Percentiles rank a stretch among this genome's conserved stretches.
Evolutionary conservation across 2,888 invertebrate species (phyloP).

Genomic region (Apotomis betuletana): DNA sequence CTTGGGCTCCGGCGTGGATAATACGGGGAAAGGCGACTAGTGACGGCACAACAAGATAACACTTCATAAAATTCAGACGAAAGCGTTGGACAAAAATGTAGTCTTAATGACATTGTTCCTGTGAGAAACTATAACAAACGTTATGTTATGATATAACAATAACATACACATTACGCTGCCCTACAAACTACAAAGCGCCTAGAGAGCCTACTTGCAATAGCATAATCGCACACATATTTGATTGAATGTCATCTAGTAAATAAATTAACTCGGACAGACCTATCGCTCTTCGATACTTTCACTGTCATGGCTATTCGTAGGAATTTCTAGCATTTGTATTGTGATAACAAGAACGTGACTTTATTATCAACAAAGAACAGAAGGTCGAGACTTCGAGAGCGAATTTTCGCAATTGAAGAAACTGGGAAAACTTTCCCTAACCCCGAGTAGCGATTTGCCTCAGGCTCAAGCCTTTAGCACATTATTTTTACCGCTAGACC

Average conservation of each 20-base stretch:
- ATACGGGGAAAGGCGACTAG: constrained; percentile 21
- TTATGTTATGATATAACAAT: not conserved
- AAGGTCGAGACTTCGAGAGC: constrained; percentile 22
- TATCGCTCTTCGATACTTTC: constrained; percentile 20
- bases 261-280: not conserved
- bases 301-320: constrained; percentile 11
- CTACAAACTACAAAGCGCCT: too few species aligned
- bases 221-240: not conserved
- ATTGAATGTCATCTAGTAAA: not conserved
- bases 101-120: constrained; percentile 3
- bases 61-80: constrained; percentile 20
- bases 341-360: constrained; percentile 39
- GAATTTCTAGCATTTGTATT: constrained; percentile 30
- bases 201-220: not conserved
- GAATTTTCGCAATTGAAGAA: constrained; percentile 32
- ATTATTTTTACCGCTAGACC: constrained; percentile 30
- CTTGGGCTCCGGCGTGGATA: constrained; percentile 5
- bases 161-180: not conserved
- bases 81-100: constrained; percentile 14
- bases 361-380: constrained; percentile 27
- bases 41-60: constrained; percentile 22
- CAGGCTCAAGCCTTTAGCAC: constrained; percentile 30
- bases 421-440: constrained; percentile 21
- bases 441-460: constrained; percentile 24
- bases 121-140: not conserved